Percentiles rank a stretch among this genome's conserved stretches.
These are phyloP conservation scores for Rhincodon typus DNA, from an alignment of 2,797 vertebrate species.

Conservation along the genomic window DNA sequence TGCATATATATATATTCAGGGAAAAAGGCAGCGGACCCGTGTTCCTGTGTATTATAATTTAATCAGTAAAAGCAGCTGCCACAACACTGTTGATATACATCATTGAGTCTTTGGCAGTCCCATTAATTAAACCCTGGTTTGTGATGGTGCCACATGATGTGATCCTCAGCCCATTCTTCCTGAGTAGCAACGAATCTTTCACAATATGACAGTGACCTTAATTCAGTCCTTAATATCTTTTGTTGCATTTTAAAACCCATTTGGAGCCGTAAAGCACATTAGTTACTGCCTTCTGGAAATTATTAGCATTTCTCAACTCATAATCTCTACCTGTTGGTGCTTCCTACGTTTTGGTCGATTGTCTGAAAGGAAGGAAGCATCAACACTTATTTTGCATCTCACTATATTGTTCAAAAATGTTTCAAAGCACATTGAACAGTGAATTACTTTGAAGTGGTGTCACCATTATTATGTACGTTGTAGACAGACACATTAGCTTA, in stretches of 20 bases:
- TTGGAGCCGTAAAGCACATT: not conserved
- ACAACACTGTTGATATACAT: conserved; percentile 10
- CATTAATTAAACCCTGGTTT: not conserved
- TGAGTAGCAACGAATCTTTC: not conserved
- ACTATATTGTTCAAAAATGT: not conserved
- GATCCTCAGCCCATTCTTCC: not conserved
- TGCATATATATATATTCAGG: not conserved
- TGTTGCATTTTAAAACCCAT: not conserved
- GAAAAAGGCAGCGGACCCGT: no score
- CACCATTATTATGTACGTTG: not conserved
- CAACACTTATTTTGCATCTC: not conserved
- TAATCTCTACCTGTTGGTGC: not conserved
- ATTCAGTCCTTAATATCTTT: not conserved
- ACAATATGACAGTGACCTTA: not conserved
- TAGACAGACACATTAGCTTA: not conserved
- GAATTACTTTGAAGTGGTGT: not conserved
- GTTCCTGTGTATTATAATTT: not conserved
- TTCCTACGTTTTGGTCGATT: not conserved
- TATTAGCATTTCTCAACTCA: not conserved
- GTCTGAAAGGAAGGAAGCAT: not conserved
- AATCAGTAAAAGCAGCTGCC: not conserved
- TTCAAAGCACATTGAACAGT: not conserved
- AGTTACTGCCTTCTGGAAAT: not conserved
- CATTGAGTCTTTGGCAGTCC: not conserved
- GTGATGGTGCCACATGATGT: not conserved